These are phyloP conservation scores for Leucoptera coffeella DNA, from an alignment of 2,888 invertebrate genomes.

Conservation along the genomic window DNA sequence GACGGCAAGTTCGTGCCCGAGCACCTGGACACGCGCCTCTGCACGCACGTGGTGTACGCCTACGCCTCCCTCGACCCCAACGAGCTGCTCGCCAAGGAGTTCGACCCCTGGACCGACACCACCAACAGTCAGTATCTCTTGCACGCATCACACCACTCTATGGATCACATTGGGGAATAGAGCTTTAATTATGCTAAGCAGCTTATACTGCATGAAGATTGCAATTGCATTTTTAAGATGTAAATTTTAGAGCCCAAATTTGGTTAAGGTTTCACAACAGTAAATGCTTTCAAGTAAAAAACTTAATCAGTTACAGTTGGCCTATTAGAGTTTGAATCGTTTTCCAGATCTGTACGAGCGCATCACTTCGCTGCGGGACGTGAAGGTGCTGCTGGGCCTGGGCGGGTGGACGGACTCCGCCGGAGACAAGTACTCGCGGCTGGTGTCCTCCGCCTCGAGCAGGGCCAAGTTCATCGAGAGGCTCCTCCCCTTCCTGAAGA, in stretches of 20 bases:
- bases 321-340: conserved; percentile 1
- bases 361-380: conserved; percentile 60
- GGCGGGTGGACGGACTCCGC: conserved; percentile 96
- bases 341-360: conserved; percentile 72
- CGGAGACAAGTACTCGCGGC: conserved; percentile 77
- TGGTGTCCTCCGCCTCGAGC: conserved; percentile 62
- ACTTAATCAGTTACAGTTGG: too few species aligned
- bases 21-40: conserved; percentile 71
- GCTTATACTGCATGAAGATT: too few species aligned
- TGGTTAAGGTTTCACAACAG: too few species aligned
- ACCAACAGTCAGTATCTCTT: conserved; percentile 65
- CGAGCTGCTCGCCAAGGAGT: conserved; percentile 67
- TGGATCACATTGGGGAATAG: too few species aligned
- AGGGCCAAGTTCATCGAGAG: conserved; percentile 66
- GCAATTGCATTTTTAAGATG: too few species aligned
- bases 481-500: conserved; percentile 63
- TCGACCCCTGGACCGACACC: conserved; percentile 84
- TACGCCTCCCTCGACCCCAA: conserved; percentile 83
- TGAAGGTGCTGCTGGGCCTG: conserved; percentile 68
- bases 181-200: too few species aligned
- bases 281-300: too few species aligned
- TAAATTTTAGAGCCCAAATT: neutral
- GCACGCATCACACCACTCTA: too few species aligned
- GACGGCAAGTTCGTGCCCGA: conserved; percentile 85
- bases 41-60: conserved; percentile 86